Evolutionary conservation across 2,113 vertebrate genomes (phyloP).

Genomic region (Phyllostomus hastatus): DNA sequence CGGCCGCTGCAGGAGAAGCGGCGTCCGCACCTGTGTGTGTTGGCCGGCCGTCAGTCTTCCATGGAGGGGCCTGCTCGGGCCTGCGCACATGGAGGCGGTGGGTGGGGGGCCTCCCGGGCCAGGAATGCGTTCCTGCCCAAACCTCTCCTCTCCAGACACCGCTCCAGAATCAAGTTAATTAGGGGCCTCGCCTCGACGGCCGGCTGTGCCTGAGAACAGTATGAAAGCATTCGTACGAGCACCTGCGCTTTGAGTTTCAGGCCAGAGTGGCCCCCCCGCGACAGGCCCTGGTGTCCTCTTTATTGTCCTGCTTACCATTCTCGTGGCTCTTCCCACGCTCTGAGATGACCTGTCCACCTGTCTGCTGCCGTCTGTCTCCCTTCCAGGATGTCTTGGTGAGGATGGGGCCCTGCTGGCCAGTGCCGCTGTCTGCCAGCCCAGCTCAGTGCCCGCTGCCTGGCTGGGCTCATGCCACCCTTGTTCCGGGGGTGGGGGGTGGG

Average conservation of each 20-base stretch:
- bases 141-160: background rate
- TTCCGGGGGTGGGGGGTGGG: background rate
- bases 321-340: accelerated
- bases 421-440: too few relatives aligned
- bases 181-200: background rate
- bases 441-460: background rate
- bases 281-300: accelerated
- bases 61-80: accelerated
- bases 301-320: background rate
- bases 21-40: background rate
- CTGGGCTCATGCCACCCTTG: background rate
- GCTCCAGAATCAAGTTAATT: background rate
- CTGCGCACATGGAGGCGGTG: background rate
- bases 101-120: background rate
- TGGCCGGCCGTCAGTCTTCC: background rate
- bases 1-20: accelerated
- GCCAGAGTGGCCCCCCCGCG: background rate
- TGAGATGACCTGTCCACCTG: background rate
- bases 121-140: background rate
- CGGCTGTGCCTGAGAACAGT: background rate
- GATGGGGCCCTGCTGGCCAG: background rate
- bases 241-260: background rate
- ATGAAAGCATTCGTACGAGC: background rate
- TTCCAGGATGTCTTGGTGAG: background rate
- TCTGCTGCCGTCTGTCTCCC: background rate